Evolutionary conservation across 2,888 invertebrate genomes (phyloP), one percentile per base, ranked within the genome.

Genomic region (Lithosia quadra): DNA sequence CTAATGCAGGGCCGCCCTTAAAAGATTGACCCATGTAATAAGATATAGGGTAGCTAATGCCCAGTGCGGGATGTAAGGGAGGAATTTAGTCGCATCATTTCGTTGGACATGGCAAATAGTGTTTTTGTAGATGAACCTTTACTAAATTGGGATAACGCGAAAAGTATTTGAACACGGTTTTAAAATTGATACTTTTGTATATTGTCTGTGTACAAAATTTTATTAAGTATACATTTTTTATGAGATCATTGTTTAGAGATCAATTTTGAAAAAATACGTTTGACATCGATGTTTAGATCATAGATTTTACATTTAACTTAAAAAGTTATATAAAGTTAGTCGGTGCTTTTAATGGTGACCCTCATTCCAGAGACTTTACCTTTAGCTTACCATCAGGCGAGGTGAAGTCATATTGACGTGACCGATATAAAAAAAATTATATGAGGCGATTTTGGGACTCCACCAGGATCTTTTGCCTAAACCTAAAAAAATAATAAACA

Each of bases 1-100:
- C 87, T 91, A 92, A 92, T 91, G 90, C 85, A 85, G 84, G 87
- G 79, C 86, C 86, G 89, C 89, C 89, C 87, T 87, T 83, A 82
- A 84, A 86, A 88, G 88, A 89, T 90, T 91, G 90, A 91, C 90
- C 90, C 88, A 82, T 81, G 88, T 87, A 87, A 88, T 86, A 84
- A 85, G 86, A 88, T 87, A 88, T 87, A 82, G 85, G 86, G 82
- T 83, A 73, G 75, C 79, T 80, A 80, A 80, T 80, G 77, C 75
- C 72, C 67, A 79, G 66, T 74, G 80, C 78, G 77, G 74, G 83
- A 81, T 82, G 79, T 81, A 73, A 79, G 80, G 73, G 68, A 71
- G 74, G 73, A 82, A 81, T 85, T 80, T 73, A 68, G 81, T 73
- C 79, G 79, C 82, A 83, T 85, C 85, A 83, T 84, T 85, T 80